These are phyloP conservation scores for Paramacrobiotus metropolitanus DNA, from an alignment of 1,140 invertebrate genomes.

Conservation along the genomic window DNA sequence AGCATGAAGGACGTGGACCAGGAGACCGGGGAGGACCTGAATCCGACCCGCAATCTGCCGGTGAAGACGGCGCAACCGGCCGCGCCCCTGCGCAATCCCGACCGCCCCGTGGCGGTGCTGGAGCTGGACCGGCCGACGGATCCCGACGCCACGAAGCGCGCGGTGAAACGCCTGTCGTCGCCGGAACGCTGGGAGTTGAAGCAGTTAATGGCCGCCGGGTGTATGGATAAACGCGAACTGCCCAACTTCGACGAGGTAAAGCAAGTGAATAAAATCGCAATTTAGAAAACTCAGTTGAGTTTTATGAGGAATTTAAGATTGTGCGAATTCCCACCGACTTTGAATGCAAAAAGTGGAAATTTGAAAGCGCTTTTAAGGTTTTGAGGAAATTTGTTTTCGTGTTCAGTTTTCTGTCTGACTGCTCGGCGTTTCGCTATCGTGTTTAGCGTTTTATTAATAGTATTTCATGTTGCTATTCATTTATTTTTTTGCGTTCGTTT, in stretches of 20 bases:
- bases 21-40: slow-evolving; percentile 72
- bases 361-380: no score
- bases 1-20: slow-evolving; percentile 97
- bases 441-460: no score
- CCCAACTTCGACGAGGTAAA: slow-evolving; percentile 72
- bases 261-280: no score
- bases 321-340: no score
- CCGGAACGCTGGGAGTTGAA: slow-evolving; percentile 56
- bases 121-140: background rate
- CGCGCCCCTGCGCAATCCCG: slow-evolving; percentile 41
- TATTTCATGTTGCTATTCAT: no score
- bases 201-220: slow-evolving; percentile 60
- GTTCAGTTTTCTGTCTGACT: no score
- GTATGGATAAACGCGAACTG: slow-evolving; percentile 57
- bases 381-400: no score
- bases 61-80: slow-evolving; percentile 16
- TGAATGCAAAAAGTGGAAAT: no score
- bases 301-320: no score
- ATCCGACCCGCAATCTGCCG: slow-evolving; percentile 37
- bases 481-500: no score
- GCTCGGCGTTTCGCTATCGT: no score
- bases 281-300: no score
- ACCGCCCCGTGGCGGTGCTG: slow-evolving; percentile 34
- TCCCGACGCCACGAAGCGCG: slow-evolving; percentile 10
- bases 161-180: slow-evolving; percentile 70